Evolutionary conservation across 2,888 invertebrate genomes (phyloP).

Genomic region (Cybosia mesomella): DNA sequence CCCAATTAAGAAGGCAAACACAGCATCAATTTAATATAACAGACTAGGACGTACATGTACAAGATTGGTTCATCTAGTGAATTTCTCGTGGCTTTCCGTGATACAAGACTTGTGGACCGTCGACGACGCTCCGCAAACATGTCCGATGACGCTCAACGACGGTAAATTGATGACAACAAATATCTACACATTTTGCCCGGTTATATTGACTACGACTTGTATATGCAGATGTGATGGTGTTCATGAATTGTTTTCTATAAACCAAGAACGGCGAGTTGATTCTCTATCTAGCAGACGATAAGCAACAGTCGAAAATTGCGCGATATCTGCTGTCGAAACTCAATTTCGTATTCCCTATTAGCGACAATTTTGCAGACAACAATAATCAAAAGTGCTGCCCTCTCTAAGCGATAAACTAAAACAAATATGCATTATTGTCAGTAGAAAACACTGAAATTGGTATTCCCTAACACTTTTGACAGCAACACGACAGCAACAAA

Average conservation of each 20-base stretch:
- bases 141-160: slow-evolving; percentile 63
- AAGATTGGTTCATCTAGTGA: slow-evolving; percentile 70
- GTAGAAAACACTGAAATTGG: too few relatives aligned
- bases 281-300: too few relatives aligned
- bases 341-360: too few relatives aligned
- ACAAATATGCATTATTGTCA: too few relatives aligned
- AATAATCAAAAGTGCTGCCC: too few relatives aligned
- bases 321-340: too few relatives aligned
- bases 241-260: slow-evolving; percentile 3
- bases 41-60: slow-evolving; percentile 65
- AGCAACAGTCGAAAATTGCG: too few relatives aligned
- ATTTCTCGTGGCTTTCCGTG: slow-evolving; percentile 71
- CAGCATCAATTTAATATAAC: slow-evolving; percentile 80
- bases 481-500: too few relatives aligned
- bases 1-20: slow-evolving; percentile 73
- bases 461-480: too few relatives aligned
- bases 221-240: slow-evolving; percentile 18
- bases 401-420: too few relatives aligned
- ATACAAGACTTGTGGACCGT: slow-evolving; percentile 65
- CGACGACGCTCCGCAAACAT: slow-evolving; percentile 64
- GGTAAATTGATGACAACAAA: slow-evolving; percentile 71
- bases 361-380: too few relatives aligned
- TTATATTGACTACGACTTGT: slow-evolving; percentile 41
- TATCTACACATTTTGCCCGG: slow-evolving; percentile 47
- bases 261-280: neutral